Evolutionary conservation across 30 jellyfish, hydroid and myxozoan species (phyloP).

Genomic region (Aurelia aurita): DNA sequence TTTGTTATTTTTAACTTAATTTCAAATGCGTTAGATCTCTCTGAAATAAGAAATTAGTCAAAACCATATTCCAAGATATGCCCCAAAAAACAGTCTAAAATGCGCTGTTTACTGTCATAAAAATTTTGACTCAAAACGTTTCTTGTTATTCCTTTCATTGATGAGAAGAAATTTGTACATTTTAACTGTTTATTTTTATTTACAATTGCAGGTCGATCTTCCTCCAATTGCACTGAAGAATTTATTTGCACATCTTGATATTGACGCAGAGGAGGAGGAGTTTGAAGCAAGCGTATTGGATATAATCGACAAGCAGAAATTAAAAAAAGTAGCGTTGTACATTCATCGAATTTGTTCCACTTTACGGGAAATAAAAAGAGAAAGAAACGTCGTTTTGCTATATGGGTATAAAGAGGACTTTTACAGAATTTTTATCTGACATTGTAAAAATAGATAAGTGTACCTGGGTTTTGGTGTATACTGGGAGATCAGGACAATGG

Average conservation of each 20-base stretch:
- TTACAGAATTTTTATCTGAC: constrained; percentile 60
- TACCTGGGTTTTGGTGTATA: too few relatives aligned
- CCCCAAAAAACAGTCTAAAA: too few relatives aligned
- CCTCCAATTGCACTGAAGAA: constrained; percentile 64
- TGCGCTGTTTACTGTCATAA: too few relatives aligned
- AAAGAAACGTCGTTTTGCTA: constrained; percentile 61
- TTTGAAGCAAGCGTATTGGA: constrained; percentile 82
- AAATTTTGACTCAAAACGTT: too few relatives aligned
- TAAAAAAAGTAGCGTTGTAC: constrained; percentile 37
- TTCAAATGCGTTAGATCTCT: too few relatives aligned
- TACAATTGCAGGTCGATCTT: constrained; percentile 69
- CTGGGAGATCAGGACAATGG: too few relatives aligned
- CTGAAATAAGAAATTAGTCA: too few relatives aligned
- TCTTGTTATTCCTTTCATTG: too few relatives aligned
- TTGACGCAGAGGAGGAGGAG: constrained; percentile 89
- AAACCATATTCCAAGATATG: too few relatives aligned
- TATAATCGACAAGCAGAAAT: constrained; percentile 66
- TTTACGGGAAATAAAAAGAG: constrained; percentile 51
- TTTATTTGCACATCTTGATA: constrained; percentile 77
- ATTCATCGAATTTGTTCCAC: constrained; percentile 62
- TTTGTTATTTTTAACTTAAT: too few relatives aligned
- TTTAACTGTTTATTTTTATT: background rate
- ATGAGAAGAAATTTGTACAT: too few relatives aligned
- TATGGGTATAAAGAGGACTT: constrained; percentile 68
- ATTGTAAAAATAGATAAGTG: too few relatives aligned